phyloP scores from a whole-genome alignment of 92 coral and sea anemone species.

The Porites divaricata region DNA sequence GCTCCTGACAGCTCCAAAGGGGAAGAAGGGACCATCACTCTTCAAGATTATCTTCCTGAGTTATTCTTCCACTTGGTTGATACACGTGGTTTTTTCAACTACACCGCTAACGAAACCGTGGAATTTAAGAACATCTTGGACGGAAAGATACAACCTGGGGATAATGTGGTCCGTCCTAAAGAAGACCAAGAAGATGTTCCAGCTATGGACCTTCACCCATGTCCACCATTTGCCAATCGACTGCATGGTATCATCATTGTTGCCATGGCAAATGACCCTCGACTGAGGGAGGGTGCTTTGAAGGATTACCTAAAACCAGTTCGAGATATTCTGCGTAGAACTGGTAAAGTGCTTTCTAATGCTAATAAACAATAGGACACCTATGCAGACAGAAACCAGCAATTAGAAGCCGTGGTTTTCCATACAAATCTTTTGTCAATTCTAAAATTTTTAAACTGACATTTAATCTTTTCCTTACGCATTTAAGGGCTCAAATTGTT shows the following conservation, averaged over 20 bases:
- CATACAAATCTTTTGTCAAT: too few species aligned
- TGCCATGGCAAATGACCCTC: slow-evolving; percentile 66
- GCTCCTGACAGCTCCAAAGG: slow-evolving; percentile 46
- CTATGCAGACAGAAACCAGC: not conserved
- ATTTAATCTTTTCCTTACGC: too few species aligned
- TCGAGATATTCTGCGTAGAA: slow-evolving; percentile 38
- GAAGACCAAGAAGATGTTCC: not conserved
- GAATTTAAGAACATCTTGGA: slow-evolving; percentile 57
- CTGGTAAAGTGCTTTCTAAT: slow-evolving; percentile 22
- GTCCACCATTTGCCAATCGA: slow-evolving; percentile 36
- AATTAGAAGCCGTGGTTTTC: too few species aligned
- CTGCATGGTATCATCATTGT: slow-evolving; percentile 67
- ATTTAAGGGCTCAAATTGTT: too few species aligned
- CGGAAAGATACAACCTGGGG: slow-evolving; percentile 57
- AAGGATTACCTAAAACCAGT: slow-evolving; percentile 57
- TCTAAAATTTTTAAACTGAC: too few species aligned
- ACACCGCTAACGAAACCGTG: slow-evolving; percentile 44
- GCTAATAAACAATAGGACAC: not conserved
- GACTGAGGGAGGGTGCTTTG: slow-evolving; percentile 53
- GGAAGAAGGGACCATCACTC: slow-evolving; percentile 57
- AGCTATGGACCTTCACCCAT: not conserved
- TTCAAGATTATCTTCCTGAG: slow-evolving; percentile 62
- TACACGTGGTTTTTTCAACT: slow-evolving; percentile 65
- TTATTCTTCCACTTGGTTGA: slow-evolving; percentile 73
- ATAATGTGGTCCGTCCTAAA: slow-evolving; percentile 23